Evolutionary conservation across 2,797 vertebrate genomes (phyloP), one percentile per base, ranked within the genome.

Genomic region (Dendrocincla tyrannina): DNA sequence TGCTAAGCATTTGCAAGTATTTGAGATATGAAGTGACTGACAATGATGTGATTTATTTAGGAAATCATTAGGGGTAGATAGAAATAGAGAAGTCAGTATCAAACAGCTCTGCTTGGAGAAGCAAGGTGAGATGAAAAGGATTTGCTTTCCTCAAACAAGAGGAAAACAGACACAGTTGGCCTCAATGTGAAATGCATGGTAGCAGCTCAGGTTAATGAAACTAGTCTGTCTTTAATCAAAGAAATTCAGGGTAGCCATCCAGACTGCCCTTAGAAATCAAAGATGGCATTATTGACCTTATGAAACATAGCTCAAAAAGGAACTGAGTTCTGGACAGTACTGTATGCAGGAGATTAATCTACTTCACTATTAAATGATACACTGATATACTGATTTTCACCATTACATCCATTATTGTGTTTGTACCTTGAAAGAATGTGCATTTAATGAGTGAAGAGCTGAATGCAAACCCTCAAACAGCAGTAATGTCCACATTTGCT

Each of bases 1-100:
- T 86, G 92, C 85, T 82, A 85, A 84, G 82, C 83, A 68, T 86
- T 94, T 91, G 67, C 80, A 90, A 93, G 89, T 82, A 90, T 91
- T 88, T 90, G 85, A 94, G 79, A 56, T 88, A 88, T 14, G 73
- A 86, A 88, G 17, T 91, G 85, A 88, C 85, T 85, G 89, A 88
- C 62, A 88, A 73, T 49, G 42, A 86, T 75, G 70, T 67, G 73
- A 88, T 88, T 93, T 86, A 88, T 86, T 93, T 74, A 82, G 75
- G 76, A 92, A 91, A 90, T 81, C 83, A 87, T 93, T 80, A 92
- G 78, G 62, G 30, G 69, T 59, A 86, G 66, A 79, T 33, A 82
- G 80, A 93, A 92, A 91, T 67, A n/a, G 53, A 84, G 62, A 92
- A 91, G 69, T 46, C 13, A 7, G 35, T 46, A 88, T 90, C 79